Base-by-base conservation (phyloP, 2,113 vertebrate genomes). In the Cairina moschata region DNA sequence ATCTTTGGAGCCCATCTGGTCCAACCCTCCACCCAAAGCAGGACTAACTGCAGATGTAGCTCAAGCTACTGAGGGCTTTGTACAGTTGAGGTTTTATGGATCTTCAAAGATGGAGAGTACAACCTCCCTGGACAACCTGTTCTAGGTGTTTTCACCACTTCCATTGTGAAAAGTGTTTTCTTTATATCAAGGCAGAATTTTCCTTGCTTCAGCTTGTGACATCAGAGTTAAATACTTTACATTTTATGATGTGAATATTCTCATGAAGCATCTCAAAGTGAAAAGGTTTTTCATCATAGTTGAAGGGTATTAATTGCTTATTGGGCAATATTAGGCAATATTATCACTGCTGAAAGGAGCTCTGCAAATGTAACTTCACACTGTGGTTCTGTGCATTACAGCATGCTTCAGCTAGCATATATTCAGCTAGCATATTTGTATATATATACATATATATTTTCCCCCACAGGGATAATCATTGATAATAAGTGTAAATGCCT, bases 211-310 rank as follows among this genome's bases (percentile, higher is more conserved):
- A 83, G 31, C 14, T 79, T 65, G 31, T 59, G 31, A 11, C 28
- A 25, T 52, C 42, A 42, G 58, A 10, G 13, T 83, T 50, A n/a
- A 59, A 25, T 52, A 18, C 8, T 79, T 79, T 32, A 32, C 0
- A 0, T 12, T 62, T 13, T 50, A 50, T 17, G 68, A 50, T n/a
- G n/a, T 0, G 8, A 76, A 80, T 56, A 31, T 56, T 68, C 29
- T 88, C 46, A 15, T 50, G 48, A 88, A 85, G 22, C 2, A 7
- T 9, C 60, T 59, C 21, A 34, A 60, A 86, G 14, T 4, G 3
- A 80, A 79, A 36, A 7, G 9, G 1, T 0, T 6, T 75, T 91
- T 56, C 2, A 0, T 56, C 34, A 13, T 13, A 29, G 20, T 42
- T 88, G 16, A 62, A 69, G 86, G 31, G 5, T 0, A 3, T 48